Evolutionary conservation across 2,888 invertebrate genomes (phyloP).

Genomic region (Cheilosia impressa): DNA sequence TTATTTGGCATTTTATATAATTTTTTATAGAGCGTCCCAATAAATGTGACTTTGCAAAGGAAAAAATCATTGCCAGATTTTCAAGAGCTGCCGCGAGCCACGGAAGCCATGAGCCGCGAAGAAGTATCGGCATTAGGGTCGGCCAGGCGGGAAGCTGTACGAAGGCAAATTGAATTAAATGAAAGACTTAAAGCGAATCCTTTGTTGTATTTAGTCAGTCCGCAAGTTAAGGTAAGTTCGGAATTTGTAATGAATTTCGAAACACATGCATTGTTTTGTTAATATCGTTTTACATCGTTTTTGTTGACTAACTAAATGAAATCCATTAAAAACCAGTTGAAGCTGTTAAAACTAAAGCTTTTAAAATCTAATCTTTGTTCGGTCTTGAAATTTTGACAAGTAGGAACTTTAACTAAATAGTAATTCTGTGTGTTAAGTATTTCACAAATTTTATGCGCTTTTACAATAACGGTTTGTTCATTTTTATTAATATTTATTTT

Average conservation of each 20-base stretch:
- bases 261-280: not conserved
- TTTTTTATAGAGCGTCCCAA: constrained; percentile 89
- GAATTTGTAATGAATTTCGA: not conserved
- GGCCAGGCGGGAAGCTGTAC: constrained; percentile 96
- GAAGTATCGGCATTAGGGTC: constrained; percentile 97
- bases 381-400: no score
- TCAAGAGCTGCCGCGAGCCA: constrained; percentile 91
- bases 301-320: no score
- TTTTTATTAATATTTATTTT: not conserved
- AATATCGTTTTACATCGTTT: no score
- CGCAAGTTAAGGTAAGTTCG: constrained; percentile 94
- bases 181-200: constrained; percentile 97
- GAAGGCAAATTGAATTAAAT: constrained; percentile 94
- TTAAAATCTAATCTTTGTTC: no score
- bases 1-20: constrained; percentile 54
- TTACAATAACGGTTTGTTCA: not conserved
- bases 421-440: no score
- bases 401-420: no score
- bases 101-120: constrained; percentile 95
- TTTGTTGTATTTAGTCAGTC: constrained; percentile 97
- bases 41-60: constrained; percentile 91
- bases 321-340: no score
- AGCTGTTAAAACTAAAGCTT: no score
- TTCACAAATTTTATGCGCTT: no score
- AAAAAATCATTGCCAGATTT: constrained; percentile 99